phyloP scores from a whole-genome alignment of 2,888 invertebrate species.

The Cataglyphis albicans region DNA sequence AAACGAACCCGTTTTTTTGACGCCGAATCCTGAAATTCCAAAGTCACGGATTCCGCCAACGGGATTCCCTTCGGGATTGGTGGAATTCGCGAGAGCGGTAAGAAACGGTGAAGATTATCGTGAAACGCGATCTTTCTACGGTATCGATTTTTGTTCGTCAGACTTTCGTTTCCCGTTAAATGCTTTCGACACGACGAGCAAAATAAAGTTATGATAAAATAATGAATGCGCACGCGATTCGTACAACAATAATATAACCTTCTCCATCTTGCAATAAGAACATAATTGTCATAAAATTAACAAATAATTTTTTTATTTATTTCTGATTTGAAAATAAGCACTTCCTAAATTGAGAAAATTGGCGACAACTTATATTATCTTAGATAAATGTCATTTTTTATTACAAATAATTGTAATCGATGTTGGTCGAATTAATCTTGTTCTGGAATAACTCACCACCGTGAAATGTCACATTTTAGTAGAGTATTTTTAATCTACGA shows the following conservation, averaged over 20 bases:
- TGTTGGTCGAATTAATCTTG: background rate
- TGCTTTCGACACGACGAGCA: background rate
- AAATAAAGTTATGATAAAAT: background rate
- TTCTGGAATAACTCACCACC: background rate
- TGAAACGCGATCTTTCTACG: conserved; percentile 51
- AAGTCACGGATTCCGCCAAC: conserved; percentile 4
- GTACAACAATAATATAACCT: background rate
- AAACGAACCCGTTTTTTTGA: conserved; percentile 71
- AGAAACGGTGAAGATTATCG: conserved; percentile 71
- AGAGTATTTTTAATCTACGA: conserved; percentile 12
- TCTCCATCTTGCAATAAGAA: background rate
- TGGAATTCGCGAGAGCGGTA: conserved; percentile 60
- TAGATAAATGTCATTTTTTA: background rate
- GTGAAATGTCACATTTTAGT: background rate
- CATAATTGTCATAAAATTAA: background rate
- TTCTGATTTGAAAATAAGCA: background rate
- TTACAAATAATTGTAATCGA: background rate
- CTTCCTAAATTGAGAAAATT: background rate
- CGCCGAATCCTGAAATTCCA: conserved; percentile 76
- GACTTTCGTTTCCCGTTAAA: background rate
- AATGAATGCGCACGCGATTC: background rate
- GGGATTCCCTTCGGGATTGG: conserved; percentile 55
- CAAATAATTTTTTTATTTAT: background rate
- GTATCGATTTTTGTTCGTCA: conserved; percentile 57
- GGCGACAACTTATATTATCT: background rate